phyloP scores from a whole-genome alignment of 2,888 invertebrate species.

The Idaea aversata region DNA sequence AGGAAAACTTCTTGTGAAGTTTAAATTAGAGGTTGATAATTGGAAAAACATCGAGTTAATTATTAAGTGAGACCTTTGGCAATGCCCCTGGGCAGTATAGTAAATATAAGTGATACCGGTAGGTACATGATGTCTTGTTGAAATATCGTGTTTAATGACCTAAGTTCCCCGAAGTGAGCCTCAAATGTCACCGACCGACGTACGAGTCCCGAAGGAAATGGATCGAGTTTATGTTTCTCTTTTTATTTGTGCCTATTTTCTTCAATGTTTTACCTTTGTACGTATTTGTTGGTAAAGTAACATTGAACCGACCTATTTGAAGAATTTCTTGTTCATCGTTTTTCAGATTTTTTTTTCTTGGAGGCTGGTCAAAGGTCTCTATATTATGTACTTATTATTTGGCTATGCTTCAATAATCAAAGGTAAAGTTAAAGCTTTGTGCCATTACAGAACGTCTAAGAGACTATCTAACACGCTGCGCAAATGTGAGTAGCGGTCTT shows the following conservation, averaged over 20 bases:
- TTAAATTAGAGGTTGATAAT: not conserved
- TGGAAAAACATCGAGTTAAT: not conserved
- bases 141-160: not conserved
- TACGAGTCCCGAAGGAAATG: not conserved
- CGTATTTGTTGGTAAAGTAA: not conserved
- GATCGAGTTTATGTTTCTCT: not conserved
- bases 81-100: not conserved
- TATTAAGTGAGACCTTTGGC: not conserved
- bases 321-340: not conserved
- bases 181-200: not conserved
- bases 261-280: not conserved
- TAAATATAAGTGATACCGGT: not conserved
- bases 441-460: too few relatives aligned
- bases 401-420: not conserved
- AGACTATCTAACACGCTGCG: too few relatives aligned
- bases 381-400: not conserved
- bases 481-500: too few relatives aligned
- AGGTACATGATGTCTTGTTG: not conserved
- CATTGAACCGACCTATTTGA: not conserved
- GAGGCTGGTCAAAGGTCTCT: not conserved
- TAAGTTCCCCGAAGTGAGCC: not conserved
- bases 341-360: not conserved
- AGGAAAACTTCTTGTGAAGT: not conserved
- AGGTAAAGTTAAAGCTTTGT: not conserved
- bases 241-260: not conserved